Conservation (phyloP, 30 jellyfish, hydroid and myxozoan genomes). For the Aurelia coerulea region DNA sequence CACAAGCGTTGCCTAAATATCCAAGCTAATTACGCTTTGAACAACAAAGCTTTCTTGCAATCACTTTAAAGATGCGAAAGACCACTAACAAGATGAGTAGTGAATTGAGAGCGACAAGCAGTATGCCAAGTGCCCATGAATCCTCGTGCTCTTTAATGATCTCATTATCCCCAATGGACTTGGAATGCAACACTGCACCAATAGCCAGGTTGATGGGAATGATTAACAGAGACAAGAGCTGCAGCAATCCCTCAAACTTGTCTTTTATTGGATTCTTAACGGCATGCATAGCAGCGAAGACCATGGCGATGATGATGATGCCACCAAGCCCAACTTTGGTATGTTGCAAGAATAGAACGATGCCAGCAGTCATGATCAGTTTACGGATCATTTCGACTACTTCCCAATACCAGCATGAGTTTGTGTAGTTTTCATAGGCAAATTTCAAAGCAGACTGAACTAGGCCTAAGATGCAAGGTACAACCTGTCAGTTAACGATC, state of each 20-base stretch:
- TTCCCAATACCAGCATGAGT: constrained; percentile 45
- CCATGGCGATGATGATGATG: constrained; percentile 8
- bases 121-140: background rate
- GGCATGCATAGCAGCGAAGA: constrained; percentile 23
- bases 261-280: constrained; percentile 17
- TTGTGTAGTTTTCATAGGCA: constrained; percentile 25
- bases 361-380: constrained; percentile 26
- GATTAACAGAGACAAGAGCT: constrained; percentile 17
- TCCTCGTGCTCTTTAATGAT: background rate
- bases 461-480: too few relatives aligned
- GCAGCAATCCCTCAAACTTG: constrained; percentile 8
- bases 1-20: too few relatives aligned
- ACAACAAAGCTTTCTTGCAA: background rate
- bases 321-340: constrained; percentile 2
- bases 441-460: constrained; percentile 10
- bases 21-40: background rate
- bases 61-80: background rate
- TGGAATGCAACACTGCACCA: constrained; percentile 9
- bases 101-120: constrained; percentile 11
- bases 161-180: background rate
- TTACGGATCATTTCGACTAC: constrained; percentile 25
- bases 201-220: constrained; percentile 11
- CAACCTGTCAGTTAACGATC: background rate
- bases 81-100: background rate
- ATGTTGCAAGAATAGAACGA: background rate